Conservation (phyloP, 2,888 invertebrate species). For the Eristalis pertinax region DNA sequence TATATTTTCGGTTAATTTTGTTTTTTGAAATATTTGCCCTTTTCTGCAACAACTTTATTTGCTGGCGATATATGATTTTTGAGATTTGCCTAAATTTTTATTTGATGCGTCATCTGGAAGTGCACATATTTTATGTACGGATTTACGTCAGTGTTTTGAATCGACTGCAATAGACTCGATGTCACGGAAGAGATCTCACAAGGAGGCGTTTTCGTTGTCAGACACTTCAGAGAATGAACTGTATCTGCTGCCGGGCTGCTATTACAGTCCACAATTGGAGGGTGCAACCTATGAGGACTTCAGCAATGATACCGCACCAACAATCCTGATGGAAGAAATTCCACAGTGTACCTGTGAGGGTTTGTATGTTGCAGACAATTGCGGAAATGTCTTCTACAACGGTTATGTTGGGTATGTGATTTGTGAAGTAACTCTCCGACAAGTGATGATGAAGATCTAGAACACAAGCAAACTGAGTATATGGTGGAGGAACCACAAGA, state of each 20-base stretch:
- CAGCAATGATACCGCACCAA: background rate
- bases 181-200: slow-evolving; percentile 51
- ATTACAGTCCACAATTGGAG: slow-evolving; percentile 70
- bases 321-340: background rate
- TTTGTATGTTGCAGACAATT: slow-evolving; percentile 68
- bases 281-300: background rate
- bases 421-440: slow-evolving; percentile 31
- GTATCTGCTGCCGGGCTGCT: slow-evolving; percentile 75
- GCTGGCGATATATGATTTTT: slow-evolving; percentile 76
- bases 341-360: background rate
- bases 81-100: slow-evolving; percentile 77
- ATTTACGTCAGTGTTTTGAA: slow-evolving; percentile 76
- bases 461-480: slow-evolving; percentile 73
- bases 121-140: slow-evolving; percentile 76
- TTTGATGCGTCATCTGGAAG: slow-evolving; percentile 76
- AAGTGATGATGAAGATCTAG: slow-evolving; percentile 73
- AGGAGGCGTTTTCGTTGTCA: slow-evolving; percentile 8
- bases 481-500: slow-evolving; percentile 77
- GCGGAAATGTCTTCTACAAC: slow-evolving; percentile 73
- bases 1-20: slow-evolving; percentile 31
- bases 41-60: slow-evolving; percentile 1
- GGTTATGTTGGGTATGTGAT: slow-evolving; percentile 37
- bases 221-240: slow-evolving; percentile 22
- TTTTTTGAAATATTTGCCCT: background rate
- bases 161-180: slow-evolving; percentile 71